Evolutionary conservation across 1,140 invertebrate species (phyloP).

Genomic region (Helicoverpa zea): DNA sequence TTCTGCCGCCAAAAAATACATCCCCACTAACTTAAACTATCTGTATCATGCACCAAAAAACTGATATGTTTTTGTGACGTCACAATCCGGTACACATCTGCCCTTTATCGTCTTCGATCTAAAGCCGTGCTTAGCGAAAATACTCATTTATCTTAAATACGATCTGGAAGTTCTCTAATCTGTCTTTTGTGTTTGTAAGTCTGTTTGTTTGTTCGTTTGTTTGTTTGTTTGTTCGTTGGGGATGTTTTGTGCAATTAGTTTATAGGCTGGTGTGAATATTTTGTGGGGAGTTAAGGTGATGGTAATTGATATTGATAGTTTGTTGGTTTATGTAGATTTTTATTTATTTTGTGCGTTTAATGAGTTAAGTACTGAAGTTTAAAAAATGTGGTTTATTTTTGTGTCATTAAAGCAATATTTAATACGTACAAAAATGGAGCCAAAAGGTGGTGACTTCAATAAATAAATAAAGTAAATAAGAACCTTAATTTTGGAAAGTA

Average conservation of each 20-base stretch:
- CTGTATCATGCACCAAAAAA: conserved; percentile 12
- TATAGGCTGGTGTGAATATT: conserved; percentile 73
- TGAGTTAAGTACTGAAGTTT: too few species aligned
- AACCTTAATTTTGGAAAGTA: too few species aligned
- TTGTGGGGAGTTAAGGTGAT: background rate
- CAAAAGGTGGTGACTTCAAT: too few species aligned
- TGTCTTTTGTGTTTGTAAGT: conserved; percentile 79
- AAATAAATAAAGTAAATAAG: too few species aligned
- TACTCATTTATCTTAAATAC: conserved; percentile 85
- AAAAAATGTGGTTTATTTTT: too few species aligned
- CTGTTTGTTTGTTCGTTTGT: conserved; percentile 68
- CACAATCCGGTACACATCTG: conserved; percentile 73
- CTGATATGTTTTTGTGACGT: conserved; percentile 55
- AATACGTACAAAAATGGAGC: too few species aligned
- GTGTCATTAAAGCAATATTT: too few species aligned
- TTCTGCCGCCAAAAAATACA: background rate
- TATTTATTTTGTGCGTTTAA: background rate
- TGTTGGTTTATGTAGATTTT: background rate
- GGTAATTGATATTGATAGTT: background rate
- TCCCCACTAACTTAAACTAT: background rate
- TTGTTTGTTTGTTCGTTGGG: conserved; percentile 48
- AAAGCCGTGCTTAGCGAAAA: conserved; percentile 81
- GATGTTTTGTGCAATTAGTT: conserved; percentile 82
- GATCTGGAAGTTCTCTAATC: conserved; percentile 83
- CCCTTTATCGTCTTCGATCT: conserved; percentile 76